Conservation (phyloP, 2,113 vertebrate species). For the Ophiodon elongatus region DNA sequence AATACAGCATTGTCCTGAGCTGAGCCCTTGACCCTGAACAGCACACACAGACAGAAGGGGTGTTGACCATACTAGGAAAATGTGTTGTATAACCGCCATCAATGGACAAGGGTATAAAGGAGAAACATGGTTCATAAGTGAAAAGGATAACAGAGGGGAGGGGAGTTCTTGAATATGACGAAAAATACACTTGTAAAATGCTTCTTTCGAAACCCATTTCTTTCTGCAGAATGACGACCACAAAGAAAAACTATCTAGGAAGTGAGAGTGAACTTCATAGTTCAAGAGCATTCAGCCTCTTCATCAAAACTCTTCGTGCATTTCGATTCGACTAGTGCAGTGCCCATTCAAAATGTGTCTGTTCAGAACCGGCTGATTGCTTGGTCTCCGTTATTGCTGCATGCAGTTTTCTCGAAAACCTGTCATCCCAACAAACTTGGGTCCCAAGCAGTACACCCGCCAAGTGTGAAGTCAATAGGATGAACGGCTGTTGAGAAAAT, state of each 20-base stretch:
- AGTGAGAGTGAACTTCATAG: neutral
- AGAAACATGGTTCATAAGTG: neutral
- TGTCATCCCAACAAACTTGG: neutral
- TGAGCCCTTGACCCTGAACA: constrained; percentile 75
- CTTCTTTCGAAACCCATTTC: constrained; percentile 1
- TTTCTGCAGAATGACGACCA: neutral
- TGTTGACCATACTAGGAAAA: constrained; percentile 50
- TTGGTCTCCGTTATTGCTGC: neutral
- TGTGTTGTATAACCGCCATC: constrained; percentile 35
- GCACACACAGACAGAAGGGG: constrained; percentile 29
- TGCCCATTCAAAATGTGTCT: neutral
- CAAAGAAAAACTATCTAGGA: neutral
- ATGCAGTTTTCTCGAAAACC: neutral
- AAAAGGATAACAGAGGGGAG: neutral
- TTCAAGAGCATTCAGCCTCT: neutral
- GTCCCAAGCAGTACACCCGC: neutral
- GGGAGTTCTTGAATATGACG: neutral
- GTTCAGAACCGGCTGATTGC: neutral
- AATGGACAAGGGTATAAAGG: constrained; percentile 25
- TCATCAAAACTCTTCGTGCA: neutral
- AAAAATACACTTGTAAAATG: neutral
- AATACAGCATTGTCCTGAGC: constrained; percentile 72
- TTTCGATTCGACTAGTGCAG: neutral
- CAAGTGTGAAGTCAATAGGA: neutral
- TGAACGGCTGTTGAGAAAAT: neutral